Conservation (phyloP, 1,140 invertebrate species). For the Chrysopa pallens region DNA sequence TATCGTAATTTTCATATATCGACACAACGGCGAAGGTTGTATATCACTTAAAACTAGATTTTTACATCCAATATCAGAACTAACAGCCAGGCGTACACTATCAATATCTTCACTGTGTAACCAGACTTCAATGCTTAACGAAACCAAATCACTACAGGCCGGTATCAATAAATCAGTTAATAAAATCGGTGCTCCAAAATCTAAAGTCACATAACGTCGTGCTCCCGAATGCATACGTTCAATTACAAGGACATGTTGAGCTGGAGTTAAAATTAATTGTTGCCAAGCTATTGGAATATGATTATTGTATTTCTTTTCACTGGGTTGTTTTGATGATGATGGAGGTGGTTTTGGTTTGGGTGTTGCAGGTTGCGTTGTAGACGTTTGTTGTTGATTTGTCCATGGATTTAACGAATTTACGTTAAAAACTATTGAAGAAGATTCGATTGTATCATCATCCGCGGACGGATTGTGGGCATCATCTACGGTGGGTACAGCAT, state of each 20-base stretch:
- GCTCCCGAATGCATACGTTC: conserved; percentile 85
- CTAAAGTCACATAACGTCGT: conserved; percentile 69
- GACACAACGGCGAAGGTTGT: conserved; percentile 71
- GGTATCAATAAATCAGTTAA: conserved; percentile 81
- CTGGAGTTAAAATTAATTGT: conserved; percentile 16
- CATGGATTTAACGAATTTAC: no score
- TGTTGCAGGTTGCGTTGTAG: no score
- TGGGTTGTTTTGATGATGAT: no score
- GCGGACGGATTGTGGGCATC: no score
- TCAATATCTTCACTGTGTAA: conserved; percentile 64
- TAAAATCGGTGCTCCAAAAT: conserved; percentile 70
- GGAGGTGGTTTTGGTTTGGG: no score
- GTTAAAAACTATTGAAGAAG: no score
- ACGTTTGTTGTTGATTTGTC: no score
- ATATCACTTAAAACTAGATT: conserved; percentile 73
- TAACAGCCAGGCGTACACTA: conserved; percentile 64
- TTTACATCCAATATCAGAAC: conserved; percentile 66
- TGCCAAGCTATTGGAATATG: conserved; percentile 7
- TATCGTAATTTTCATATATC: conserved; percentile 76
- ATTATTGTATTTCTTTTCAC: neutral
- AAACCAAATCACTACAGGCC: conserved; percentile 67
- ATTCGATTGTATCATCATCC: no score
- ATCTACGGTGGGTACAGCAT: no score
- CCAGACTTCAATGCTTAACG: conserved; percentile 81
- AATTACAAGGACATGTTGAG: conserved; percentile 46